phyloP scores from a whole-genome alignment of 2,113 vertebrate species.

The Sapajus apella region DNA sequence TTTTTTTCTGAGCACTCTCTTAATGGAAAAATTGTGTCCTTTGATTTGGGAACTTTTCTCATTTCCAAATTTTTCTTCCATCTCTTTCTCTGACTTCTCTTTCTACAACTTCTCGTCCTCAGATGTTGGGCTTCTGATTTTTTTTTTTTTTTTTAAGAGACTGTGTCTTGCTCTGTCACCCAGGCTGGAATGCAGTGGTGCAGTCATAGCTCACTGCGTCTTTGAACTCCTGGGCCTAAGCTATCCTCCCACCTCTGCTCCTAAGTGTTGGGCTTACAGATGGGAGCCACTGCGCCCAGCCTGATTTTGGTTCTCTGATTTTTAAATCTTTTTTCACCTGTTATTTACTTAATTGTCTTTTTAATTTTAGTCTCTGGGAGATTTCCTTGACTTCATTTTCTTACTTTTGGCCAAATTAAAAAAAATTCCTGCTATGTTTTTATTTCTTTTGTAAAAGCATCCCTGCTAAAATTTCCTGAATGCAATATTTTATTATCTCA shows the following conservation, averaged over 20 bases:
- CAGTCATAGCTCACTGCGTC: too few species aligned
- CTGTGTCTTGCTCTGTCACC: too few species aligned
- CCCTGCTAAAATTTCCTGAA: neutral
- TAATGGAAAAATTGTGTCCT: neutral
- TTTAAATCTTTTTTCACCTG: neutral
- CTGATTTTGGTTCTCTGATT: neutral
- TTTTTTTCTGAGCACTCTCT: neutral
- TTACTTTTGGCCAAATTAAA: neutral
- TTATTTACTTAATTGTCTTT: neutral
- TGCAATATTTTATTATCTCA: neutral
- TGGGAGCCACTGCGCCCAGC: too few species aligned
- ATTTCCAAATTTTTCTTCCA: too few species aligned
- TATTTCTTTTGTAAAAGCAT: neutral
- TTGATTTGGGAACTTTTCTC: neutral
- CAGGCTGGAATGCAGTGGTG: too few species aligned
- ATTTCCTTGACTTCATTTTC: neutral
- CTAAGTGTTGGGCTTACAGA: too few species aligned
- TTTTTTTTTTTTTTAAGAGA: too few species aligned
- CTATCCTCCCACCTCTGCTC: too few species aligned
- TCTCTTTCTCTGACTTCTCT: neutral
- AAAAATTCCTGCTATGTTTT: neutral
- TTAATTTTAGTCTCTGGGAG: neutral
- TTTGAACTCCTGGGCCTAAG: too few species aligned
- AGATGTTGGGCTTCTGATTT: too few species aligned
- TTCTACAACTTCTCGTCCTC: rapidly evolving